These are phyloP conservation scores for Clarias platycephalus DNA, from an alignment of 2,797 vertebrate species.

Conservation along the genomic window DNA sequence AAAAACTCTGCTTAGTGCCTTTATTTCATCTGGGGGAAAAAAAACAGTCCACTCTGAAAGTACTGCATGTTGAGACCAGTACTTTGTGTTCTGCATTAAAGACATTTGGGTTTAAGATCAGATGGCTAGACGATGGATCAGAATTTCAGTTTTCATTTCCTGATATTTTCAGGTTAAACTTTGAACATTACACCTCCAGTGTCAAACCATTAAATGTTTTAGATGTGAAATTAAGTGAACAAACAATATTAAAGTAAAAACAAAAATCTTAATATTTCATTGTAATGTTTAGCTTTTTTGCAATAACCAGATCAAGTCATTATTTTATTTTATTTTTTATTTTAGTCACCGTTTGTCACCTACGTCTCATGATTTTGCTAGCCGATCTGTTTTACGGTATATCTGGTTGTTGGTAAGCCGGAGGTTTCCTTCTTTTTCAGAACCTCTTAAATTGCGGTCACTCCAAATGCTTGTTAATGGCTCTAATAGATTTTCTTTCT, in stretches of 20 bases:
- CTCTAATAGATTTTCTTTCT: background rate
- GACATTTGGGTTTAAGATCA: background rate
- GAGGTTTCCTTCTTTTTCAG: background rate
- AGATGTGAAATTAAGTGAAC: too few relatives aligned
- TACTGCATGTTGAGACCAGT: background rate
- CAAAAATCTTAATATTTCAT: background rate
- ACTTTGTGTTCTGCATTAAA: background rate
- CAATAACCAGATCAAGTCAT: background rate
- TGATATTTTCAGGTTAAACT: too few relatives aligned
- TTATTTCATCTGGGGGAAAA: background rate
- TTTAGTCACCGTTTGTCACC: too few relatives aligned
- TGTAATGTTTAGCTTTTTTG: background rate
- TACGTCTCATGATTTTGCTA: too few relatives aligned
- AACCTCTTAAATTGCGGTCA: too few relatives aligned
- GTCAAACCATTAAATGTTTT: too few relatives aligned
- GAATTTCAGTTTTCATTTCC: too few relatives aligned
- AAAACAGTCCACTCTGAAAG: background rate
- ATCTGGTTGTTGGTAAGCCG: background rate
- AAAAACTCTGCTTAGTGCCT: background rate
- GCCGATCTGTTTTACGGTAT: too few relatives aligned
- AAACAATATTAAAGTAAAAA: too few relatives aligned
- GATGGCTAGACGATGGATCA: too few relatives aligned
- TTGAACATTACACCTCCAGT: too few relatives aligned
- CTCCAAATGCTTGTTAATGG: background rate
- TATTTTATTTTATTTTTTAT: background rate